Evolutionary conservation across 2,113 vertebrate species (phyloP), one percentile per base, ranked within the genome.

Genomic region (Carlito syrichta): DNA sequence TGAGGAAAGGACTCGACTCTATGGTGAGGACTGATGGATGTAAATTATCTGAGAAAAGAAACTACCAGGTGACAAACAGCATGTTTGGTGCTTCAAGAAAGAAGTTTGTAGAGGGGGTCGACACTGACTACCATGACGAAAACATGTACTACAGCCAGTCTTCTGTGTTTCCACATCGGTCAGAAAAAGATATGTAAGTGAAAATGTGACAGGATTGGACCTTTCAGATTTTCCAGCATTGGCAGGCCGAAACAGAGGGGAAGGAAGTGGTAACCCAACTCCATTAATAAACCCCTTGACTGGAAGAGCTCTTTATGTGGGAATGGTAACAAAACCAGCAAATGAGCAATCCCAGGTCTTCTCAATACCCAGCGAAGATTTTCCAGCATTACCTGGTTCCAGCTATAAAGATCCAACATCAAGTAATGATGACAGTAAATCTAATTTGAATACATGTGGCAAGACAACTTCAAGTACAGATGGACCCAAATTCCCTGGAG

Each of bases 81-180:
- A 99, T 99, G 99, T 99, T 99, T 99, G 99, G 99, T 99, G 99
- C 99, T 99, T 99, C 99, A 98, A 99, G 99, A 99, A 99, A 99
- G 99, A 99, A 99, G 99, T 99, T 99, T 99, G 99, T 98, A 98
- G 99, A 99, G 98, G 99, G 99, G 92, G 99, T 99, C 98, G 99
- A 99, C 98, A 99, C 99, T 97, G 99, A 99, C 99, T 99, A 99
- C 98, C 98, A 99, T 73, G 99, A 99, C 98, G 99, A 99, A 97
- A 99, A 99, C 98, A 99, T 99, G 99, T 99, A 99, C 99, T 99
- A 99, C 99, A 99, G 98, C 99, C 99, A 99, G 98, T 99, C 99
- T 97, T 99, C 99, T 98, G 99, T 99, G 99, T 99, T 99, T 96
- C 99, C 99, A 98, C 99, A 99, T 99, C 99, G 99, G 98, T 99